These are phyloP conservation scores for Microplitis demolitor DNA, from an alignment of 1,140 invertebrate genomes.

Conservation along the genomic window DNA sequence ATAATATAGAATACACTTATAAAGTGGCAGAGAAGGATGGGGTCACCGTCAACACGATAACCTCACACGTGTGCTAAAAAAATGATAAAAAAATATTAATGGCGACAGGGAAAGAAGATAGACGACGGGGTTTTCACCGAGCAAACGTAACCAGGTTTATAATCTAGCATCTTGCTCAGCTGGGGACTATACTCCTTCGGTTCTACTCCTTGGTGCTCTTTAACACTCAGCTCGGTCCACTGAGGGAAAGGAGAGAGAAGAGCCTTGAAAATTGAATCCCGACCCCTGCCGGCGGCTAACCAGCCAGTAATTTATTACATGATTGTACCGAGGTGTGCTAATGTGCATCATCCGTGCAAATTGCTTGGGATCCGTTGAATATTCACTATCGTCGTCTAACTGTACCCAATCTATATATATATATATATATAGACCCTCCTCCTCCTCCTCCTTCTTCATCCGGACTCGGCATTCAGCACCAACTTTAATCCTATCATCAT, in stretches of 20 bases:
- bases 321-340: constrained; percentile 22
- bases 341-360: constrained; percentile 22
- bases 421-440: too few relatives aligned
- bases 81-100: constrained; percentile 7
- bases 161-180: constrained; percentile 1
- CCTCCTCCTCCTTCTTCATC: background rate
- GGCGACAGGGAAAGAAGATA: constrained; percentile 19
- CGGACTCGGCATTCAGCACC: too few relatives aligned
- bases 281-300: constrained; percentile 5
- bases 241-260: background rate
- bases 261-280: constrained; percentile 23
- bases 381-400: background rate
- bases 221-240: background rate
- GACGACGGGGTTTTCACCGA: background rate
- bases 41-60: constrained; percentile 48
- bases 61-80: constrained; percentile 49
- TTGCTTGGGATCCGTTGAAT: constrained; percentile 16
- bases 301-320: constrained; percentile 15
- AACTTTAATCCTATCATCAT: too few relatives aligned
- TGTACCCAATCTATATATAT: background rate
- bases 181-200: too few relatives aligned
- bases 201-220: too few relatives aligned
- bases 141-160: constrained; percentile 8
- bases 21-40: constrained; percentile 39
- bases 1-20: background rate